These are phyloP conservation scores for Tenthredo scrophulariae DNA, from an alignment of 2,888 invertebrate species.

Conservation along the genomic window DNA sequence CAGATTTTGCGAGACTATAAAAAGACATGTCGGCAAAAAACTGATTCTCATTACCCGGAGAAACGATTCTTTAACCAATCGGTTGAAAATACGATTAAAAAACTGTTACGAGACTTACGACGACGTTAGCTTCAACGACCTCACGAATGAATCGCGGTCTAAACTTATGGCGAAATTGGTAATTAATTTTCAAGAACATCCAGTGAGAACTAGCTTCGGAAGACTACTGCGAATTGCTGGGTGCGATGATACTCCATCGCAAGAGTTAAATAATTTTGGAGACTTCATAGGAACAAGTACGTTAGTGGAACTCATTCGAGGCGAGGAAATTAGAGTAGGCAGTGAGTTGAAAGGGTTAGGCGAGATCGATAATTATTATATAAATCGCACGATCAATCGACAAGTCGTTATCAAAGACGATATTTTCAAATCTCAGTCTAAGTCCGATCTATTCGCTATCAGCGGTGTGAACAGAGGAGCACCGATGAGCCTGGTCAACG, in stretches of 20 bases:
- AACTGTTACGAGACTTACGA: slow-evolving; percentile 23
- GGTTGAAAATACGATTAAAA: neutral
- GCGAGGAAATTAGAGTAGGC: slow-evolving; percentile 12
- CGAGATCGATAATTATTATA: slow-evolving; percentile 8
- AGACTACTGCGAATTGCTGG: neutral
- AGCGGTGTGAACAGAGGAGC: neutral
- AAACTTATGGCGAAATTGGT: slow-evolving; percentile 20
- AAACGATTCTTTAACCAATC: neutral
- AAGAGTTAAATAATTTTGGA: neutral
- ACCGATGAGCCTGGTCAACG: neutral
- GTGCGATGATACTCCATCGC: neutral
- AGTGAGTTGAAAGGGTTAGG: neutral
- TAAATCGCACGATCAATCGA: neutral
- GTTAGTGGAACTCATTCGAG: neutral
- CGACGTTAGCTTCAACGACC: neutral
- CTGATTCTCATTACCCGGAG: neutral
- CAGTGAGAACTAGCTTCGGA: neutral
- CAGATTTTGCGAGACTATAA: neutral
- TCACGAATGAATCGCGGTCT: slow-evolving; percentile 1
- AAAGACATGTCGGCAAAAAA: neutral
- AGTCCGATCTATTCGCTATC: slow-evolving; percentile 8
- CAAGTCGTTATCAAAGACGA: neutral
- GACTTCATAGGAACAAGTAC: neutral
- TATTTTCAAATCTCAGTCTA: neutral
- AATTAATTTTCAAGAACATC: slow-evolving; percentile 2